Base-by-base conservation (phyloP, 2,888 invertebrate species). In the Tachina grossa region DNA sequence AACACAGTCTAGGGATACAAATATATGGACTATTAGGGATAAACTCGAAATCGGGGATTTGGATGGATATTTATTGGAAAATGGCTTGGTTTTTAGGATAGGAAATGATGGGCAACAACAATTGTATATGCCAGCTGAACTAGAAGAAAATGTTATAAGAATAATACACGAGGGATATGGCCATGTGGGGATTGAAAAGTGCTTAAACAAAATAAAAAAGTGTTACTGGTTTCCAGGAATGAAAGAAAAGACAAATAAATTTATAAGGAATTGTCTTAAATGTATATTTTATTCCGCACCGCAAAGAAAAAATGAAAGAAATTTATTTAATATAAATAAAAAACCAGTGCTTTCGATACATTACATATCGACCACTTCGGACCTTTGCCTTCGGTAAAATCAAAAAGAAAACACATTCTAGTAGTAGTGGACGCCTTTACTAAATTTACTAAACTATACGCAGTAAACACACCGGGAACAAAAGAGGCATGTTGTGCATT, bases 381-480 rank as follows among this genome's bases (percentile, higher is more conserved):
- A 53, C 79, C 79, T 13, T 61, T 79, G 51, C 71, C 63, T 16
- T 45, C 49, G n/a, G 45, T 57, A 14, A 66, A 59, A 39, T 71
- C 61, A 16, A 68, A 45, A 63, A 47, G 51, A 10, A 76, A 63
- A 41, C 76, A 76, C 16, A 51, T 76, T 39, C 22, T 66, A n/a
- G 55, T 77, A 31, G 66, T 66, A 19, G 22, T 57, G n/a, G 77
- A 77, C 19, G 65, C 65, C 5, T 77, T 77, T 57, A 65, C 72
- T 13, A 80, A 80, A 39, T 80, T 84, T 57, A 76, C 72, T 9
- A 66, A 63, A 49, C 11, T 85, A 14, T 81, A 68, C 43, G 41
- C 85, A 31, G 81, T 82, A 11, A 77, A 81, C 39, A n/a, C 66
- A 13, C 63, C 81, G 11, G 69, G 76, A n/a, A 43, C 22, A 22